A percentile compares a stretch with the other conserved stretches of the same genome.
Evolutionary conservation across 2,888 invertebrate genomes (phyloP).

Genomic region (Malthinus flaveolus): DNA sequence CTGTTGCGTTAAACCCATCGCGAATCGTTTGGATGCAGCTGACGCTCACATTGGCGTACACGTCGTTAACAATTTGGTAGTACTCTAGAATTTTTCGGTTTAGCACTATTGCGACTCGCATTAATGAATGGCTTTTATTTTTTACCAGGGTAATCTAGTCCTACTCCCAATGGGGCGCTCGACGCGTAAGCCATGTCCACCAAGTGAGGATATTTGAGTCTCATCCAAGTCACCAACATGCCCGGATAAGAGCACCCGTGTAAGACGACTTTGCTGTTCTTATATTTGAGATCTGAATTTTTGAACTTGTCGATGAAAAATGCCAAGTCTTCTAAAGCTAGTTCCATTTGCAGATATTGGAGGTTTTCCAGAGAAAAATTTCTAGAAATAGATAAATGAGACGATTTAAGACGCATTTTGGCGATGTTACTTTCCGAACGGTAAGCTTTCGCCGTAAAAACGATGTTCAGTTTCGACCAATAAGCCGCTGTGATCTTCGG

Average conservation of each 20-base stretch:
- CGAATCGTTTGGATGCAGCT: slow-evolving; percentile 15
- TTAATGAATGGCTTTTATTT: background rate
- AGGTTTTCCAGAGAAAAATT: background rate
- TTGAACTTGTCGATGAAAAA: background rate
- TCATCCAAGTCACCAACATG: slow-evolving; percentile 63
- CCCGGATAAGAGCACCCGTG: slow-evolving; percentile 66
- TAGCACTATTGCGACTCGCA: background rate
- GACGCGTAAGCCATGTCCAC: slow-evolving; percentile 62
- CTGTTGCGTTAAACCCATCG: slow-evolving; percentile 7
- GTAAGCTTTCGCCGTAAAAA: slow-evolving; percentile 76
- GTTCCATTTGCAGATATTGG: background rate
- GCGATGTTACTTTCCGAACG: slow-evolving; percentile 51
- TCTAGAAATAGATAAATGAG: background rate
- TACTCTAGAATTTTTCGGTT: slow-evolving; percentile 6
- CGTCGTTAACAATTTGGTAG: slow-evolving; percentile 13
- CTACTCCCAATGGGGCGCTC: slow-evolving; percentile 56
- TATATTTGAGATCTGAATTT: background rate
- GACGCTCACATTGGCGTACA: slow-evolving; percentile 17
- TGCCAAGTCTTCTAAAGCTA: background rate
- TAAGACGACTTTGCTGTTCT: slow-evolving; percentile 43
- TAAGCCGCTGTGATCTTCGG: slow-evolving; percentile 60
- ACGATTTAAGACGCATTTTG: no score
- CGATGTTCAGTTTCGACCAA: slow-evolving; percentile 80
- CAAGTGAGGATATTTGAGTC: slow-evolving; percentile 62
- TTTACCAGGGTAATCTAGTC: slow-evolving; percentile 8